Conservation (phyloP, 1,140 invertebrate species). For the Achatina immaculata region DNA sequence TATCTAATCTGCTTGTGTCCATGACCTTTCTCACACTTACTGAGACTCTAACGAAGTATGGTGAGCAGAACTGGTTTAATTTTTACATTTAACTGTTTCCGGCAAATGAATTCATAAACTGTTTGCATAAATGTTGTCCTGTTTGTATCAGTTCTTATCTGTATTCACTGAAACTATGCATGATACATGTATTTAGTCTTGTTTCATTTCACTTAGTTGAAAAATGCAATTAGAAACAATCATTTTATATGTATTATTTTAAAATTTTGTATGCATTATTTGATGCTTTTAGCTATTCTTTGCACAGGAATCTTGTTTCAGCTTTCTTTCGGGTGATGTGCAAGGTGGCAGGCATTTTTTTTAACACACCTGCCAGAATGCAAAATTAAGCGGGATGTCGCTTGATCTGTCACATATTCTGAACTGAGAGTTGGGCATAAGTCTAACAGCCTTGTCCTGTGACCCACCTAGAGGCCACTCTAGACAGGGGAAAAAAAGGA, state of each 20-base stretch:
- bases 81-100: background rate
- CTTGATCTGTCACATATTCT: too few relatives aligned
- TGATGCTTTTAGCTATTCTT: too few relatives aligned
- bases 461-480: too few relatives aligned
- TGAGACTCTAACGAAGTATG: conserved; percentile 73
- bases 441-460: too few relatives aligned
- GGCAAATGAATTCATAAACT: background rate
- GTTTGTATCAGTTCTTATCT: background rate
- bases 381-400: too few relatives aligned
- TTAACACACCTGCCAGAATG: too few relatives aligned
- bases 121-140: background rate
- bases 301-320: too few relatives aligned
- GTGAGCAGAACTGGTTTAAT: conserved; percentile 56
- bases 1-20: conserved; percentile 76
- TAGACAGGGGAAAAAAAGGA: too few relatives aligned
- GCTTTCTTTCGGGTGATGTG: too few relatives aligned
- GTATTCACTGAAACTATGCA: background rate
- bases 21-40: conserved; percentile 76
- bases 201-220: background rate
- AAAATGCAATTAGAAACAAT: background rate
- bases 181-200: background rate
- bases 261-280: background rate
- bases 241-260: too few relatives aligned
- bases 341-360: too few relatives aligned
- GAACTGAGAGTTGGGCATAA: too few relatives aligned